Base-by-base conservation (phyloP, 2,888 invertebrate species). In the Blastobasis lacticolella region DNA sequence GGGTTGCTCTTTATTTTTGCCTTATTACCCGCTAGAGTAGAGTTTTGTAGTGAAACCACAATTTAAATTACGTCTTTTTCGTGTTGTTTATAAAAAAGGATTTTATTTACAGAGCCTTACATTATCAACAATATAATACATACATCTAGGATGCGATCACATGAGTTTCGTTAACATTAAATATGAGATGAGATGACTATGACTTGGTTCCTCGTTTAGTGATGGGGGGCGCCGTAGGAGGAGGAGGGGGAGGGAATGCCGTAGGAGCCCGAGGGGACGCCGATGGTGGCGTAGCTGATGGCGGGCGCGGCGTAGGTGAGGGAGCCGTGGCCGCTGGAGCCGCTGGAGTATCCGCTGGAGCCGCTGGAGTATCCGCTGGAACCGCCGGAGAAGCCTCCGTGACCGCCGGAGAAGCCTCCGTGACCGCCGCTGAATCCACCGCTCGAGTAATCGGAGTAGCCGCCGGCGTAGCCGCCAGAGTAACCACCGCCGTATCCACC, bases 101-200 rank as follows among this genome's bases (percentile, higher is more conserved):
- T 66, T 85, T 86, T 88, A 89, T 89, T 89, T 89, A 89, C 89
- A 89, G 86, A 88, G 85, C 83, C 81, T 84, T 87, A 87, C 63
- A 81, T 78, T 78, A 82, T 80, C 75, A 80, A 78, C 55, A 69
- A 75, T 77, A 76, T 74, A 84, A 81, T 84, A 86, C 80, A 84
- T 73, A 77, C 72, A 72, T 74, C 84, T 85, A 85, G 63, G 74
- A 70, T 76, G 81, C 77, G 82, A 86, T 86, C 86, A 86, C 85
- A 86, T 86, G 81, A 69, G 68, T 63, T 70, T 81, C 75, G 71
- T 77, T 23, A 78, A 78, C 73, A 78, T 66, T 62, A 55, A 50
- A 73, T 23, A 84, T 80, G 75, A 76, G 71, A 78, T 81, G 79
- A 76, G 64, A 77, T 84, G 83, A 84, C 81, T 83, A 78, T 67